Evolutionary conservation across 1,140 invertebrate genomes (phyloP), one percentile per base, ranked within the genome.

Genomic region (Drosophila melanica): DNA sequence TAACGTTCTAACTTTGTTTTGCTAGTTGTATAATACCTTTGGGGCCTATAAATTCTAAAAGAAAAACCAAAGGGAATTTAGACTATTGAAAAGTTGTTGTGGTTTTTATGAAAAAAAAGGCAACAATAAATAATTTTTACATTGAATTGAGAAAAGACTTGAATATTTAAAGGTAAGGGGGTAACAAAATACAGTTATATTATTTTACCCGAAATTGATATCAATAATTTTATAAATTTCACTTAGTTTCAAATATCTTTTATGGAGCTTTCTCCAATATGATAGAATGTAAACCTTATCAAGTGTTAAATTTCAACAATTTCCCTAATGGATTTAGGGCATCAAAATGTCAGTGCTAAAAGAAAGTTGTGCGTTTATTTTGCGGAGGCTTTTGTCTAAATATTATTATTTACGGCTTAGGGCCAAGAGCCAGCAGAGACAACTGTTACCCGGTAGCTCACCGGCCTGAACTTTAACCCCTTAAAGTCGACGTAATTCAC

Each of bases 371-470:
- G 9, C 16, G 42, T 11, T 9, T 18, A 47, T 18, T 47, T 47
- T 5, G 54, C 18, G 37, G 42, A 37, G 47, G 66, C 48, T 54
- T 67, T 72, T 86, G 79, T 87, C 79, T 86, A 86, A 87, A 89
- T 87, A 89, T 89, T 86, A 86, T 86, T 89, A 87, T 87, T 87
- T 87, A 89, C 84, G 84, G 84, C 84, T 87, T 89, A 89, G 85
- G 76, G 79, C 81, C 59, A 70, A 87, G 67, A 73, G 79, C 79
- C 86, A 82, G 67, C 75, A 76, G 79, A 76, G 82, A 87, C 82
- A 87, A 87, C 82, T 87, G 82, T 87, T 87, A 82, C 79, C 79
- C 84, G 68, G 33, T 63, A 44, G 70, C 66, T 62, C 77, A 68
- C 62, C 50, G 71, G 57, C 72, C 79, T 82, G 79, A 89, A 76